Evolutionary conservation across 1,140 invertebrate genomes (phyloP), one percentile per base, ranked within the genome.

Genomic region (Drosophila nikananu): DNA sequence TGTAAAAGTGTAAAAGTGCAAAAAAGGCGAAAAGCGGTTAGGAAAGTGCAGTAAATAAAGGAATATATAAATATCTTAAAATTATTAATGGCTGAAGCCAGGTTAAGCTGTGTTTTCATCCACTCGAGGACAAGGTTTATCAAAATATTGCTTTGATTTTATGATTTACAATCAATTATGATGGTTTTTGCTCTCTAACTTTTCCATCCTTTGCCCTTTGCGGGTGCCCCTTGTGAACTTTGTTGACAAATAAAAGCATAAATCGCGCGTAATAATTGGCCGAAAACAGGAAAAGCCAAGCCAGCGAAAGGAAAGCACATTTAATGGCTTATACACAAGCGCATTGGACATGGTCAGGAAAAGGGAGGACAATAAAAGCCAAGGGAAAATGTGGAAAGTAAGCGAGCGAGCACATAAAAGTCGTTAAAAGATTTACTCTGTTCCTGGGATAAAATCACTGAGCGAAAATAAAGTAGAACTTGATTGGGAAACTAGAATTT

Each of bases 211-310:
- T 30, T 21, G 44, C 10, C 25, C 12, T 25, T 32, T 17, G 2
- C 0, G 15, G 4, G 25, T 1, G 3, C 2, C 30, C 54, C 51
- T 42, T 65, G 21, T 49, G 54, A 46, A 60, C 58, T 23, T 77
- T 55, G 46, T 90, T 84, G 78, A 89, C 86, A 90, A 90, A 90
- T 91, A 90, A 90, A 81, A 83, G 81, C 86, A 89, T 89, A 89
- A 90, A 90, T 90, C 86, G 86, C 86, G 86, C 86, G 86, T 91
- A 86, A 90, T 90, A 90, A 90, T 90, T 90, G 86, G 86, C 81
- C 79, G 72, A 89, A 83, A 87, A 86, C 71, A 75, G 59, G 58
- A 75, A 55, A 60, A 77, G 64, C 74, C 64, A 73, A 73, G 70
- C 71, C 37, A 52, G 71, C 54, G 54, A 73, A 51, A 57, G 66